A percentile compares a stretch with the other conserved stretches of the same genome.
These are phyloP conservation scores for Drosophila kikkawai DNA, from an alignment of 1,140 invertebrate genomes.

Conservation along the genomic window DNA sequence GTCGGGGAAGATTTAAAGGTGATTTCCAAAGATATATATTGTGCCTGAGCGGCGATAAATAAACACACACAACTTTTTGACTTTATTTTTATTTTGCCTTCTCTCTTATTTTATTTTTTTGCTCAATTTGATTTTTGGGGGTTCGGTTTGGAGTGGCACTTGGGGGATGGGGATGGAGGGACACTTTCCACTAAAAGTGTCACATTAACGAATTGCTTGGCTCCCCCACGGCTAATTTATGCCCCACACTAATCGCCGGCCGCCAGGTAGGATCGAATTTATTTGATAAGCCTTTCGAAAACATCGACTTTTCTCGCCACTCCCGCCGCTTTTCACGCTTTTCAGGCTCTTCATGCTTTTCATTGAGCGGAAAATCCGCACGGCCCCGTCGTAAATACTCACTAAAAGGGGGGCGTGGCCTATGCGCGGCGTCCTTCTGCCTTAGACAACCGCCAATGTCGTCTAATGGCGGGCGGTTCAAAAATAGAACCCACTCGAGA, in stretches of 20 bases:
- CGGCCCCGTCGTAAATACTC: constrained; percentile 30
- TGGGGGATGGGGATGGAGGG: constrained; percentile 6
- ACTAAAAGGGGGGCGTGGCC: constrained; percentile 58
- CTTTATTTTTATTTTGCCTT: constrained; percentile 53
- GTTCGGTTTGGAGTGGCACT: constrained; percentile 4
- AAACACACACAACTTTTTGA: constrained; percentile 66
- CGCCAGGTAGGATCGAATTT: constrained; percentile 70
- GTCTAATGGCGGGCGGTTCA: constrained; percentile 76
- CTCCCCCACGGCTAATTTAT: constrained; percentile 62
- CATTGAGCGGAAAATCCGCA: constrained; percentile 60
- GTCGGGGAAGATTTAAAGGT: constrained; percentile 82
- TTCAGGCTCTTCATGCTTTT: constrained; percentile 29
- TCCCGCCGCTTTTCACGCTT: constrained; percentile 13
- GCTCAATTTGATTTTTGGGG: constrained; percentile 55
- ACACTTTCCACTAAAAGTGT: constrained; percentile 72
- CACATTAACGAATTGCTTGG: constrained; percentile 81
- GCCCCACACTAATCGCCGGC: constrained; percentile 50
- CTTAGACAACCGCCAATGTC: constrained; percentile 49
- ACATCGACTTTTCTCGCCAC: constrained; percentile 11
- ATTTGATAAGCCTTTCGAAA: constrained; percentile 76
- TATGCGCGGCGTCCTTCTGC: constrained; percentile 61
- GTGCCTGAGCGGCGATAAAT: constrained; percentile 81
- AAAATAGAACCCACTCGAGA: constrained; percentile 82
- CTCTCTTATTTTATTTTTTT: constrained; percentile 55
- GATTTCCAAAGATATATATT: constrained; percentile 84